Percentiles rank a stretch among this genome's conserved stretches.
Evolutionary conservation across 2,888 invertebrate genomes (phyloP).

Genomic region (Bellardia bayeri): DNA sequence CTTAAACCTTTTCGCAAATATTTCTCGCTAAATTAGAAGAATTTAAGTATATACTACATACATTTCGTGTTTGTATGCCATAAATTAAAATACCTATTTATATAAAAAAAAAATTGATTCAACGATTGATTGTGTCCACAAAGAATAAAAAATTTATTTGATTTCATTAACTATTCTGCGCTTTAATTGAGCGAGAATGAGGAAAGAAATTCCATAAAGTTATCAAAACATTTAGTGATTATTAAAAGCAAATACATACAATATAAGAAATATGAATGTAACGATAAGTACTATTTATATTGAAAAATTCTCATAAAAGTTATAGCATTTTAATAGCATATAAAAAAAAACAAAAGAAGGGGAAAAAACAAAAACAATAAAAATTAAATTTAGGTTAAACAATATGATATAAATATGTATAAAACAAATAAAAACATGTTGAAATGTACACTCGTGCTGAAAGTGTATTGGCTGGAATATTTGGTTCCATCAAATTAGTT

Average conservation of each 20-base stretch:
- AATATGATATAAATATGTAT: not conserved
- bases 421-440: constrained; percentile 17
- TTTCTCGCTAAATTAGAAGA: not conserved
- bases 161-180: constrained; percentile 26
- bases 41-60: not conserved
- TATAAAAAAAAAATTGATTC: not conserved
- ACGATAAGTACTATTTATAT: not conserved
- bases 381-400: constrained; percentile 37
- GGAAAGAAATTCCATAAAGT: constrained; percentile 17
- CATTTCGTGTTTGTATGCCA: constrained; percentile 40
- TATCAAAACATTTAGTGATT: not conserved
- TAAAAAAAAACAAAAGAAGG: constrained; percentile 11
- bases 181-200: constrained; percentile 24
- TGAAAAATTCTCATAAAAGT: constrained; percentile 27
- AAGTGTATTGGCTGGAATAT: constrained; percentile 8
- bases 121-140: constrained; percentile 11
- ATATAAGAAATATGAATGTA: not conserved
- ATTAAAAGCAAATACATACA: not conserved
- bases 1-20: not conserved
- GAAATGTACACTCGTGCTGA: constrained; percentile 9
- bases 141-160: constrained; percentile 8
- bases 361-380: constrained; percentile 21
- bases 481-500: constrained; percentile 22
- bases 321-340: constrained; percentile 30
- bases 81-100: constrained; percentile 17